Evolutionary conservation across 2,888 invertebrate genomes (phyloP).

Genomic region (Argynnis bischoffii): DNA sequence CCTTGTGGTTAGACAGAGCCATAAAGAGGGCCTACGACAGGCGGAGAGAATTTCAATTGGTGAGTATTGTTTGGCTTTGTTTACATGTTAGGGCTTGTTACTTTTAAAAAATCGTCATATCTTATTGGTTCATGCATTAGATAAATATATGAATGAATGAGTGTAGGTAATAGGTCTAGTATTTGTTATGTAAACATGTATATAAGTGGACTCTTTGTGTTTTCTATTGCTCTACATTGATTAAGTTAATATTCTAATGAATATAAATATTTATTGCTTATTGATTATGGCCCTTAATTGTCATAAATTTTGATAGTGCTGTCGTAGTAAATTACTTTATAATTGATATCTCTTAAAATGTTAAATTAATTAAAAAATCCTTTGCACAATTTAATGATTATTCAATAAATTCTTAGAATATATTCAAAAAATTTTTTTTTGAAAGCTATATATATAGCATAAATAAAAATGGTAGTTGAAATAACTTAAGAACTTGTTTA

Average conservation of each 20-base stretch:
- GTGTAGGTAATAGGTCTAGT: constrained; percentile 6
- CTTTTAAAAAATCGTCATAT: constrained; percentile 45
- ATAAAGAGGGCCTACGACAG: constrained; percentile 95
- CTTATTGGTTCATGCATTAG: constrained; percentile 10
- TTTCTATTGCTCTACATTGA: constrained; percentile 17
- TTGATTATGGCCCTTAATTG: constrained; percentile 13
- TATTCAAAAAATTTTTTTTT: too few relatives aligned
- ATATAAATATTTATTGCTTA: constrained; percentile 15
- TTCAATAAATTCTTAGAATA: too few relatives aligned
- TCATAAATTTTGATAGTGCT: constrained; percentile 2
- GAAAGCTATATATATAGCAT: too few relatives aligned
- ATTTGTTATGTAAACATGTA: constrained; percentile 24
- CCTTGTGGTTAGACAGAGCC: constrained; percentile 95
- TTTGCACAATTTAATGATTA: too few relatives aligned
- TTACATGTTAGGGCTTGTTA: constrained; percentile 44
- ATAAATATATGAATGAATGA: constrained; percentile 2
- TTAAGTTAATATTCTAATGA: constrained; percentile 18
- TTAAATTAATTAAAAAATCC: not conserved
- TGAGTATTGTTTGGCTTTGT: constrained; percentile 73
- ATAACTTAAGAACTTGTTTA: too few relatives aligned
- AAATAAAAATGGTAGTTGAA: too few relatives aligned
- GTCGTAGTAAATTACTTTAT: constrained; percentile 10
- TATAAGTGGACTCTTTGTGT: constrained; percentile 23
- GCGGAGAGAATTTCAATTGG: constrained; percentile 98
- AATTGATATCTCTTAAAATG: not conserved